Conservation (phyloP, 2,797 vertebrate species). For the Scleropages formosus region DNA sequence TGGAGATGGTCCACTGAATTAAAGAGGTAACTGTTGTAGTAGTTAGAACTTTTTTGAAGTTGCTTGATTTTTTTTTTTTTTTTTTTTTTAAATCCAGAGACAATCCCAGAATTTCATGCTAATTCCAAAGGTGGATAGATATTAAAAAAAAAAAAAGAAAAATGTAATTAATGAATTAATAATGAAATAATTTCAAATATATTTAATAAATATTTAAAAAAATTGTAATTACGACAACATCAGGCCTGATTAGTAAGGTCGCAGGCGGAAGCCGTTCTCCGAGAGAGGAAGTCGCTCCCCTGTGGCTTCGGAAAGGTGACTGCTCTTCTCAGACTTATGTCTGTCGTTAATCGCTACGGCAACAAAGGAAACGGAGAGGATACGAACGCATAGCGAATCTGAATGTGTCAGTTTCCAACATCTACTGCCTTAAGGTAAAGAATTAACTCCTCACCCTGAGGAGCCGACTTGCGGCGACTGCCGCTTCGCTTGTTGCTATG, state of each 20-base stretch:
- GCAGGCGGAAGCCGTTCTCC: background rate
- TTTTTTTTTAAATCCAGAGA: too few relatives aligned
- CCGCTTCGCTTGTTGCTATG: constrained; percentile 10
- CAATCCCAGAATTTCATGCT: background rate
- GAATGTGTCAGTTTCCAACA: constrained; percentile 21
- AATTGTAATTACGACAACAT: too few relatives aligned
- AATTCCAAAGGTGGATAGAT: too few relatives aligned
- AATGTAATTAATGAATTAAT: too few relatives aligned
- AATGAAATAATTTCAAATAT: too few relatives aligned
- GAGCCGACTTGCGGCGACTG: constrained; percentile 1
- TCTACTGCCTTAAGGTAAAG: constrained; percentile 20
- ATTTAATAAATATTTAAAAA: too few relatives aligned
- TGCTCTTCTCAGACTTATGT: constrained; percentile 8
- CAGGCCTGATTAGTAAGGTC: too few relatives aligned
- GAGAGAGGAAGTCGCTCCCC: background rate
- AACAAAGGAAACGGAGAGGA: background rate
- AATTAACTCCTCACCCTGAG: constrained; percentile 15
- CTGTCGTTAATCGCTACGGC: background rate
- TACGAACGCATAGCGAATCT: constrained; percentile 15
- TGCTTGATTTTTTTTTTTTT: background rate
- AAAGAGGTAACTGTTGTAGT: too few relatives aligned
- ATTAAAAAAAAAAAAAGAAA: background rate
- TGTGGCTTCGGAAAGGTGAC: constrained; percentile 1
- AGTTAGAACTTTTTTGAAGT: too few relatives aligned
- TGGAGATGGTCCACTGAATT: too few relatives aligned